Base-by-base conservation (phyloP, 2,888 invertebrate species). In the Eretmocerus hayati region DNA sequence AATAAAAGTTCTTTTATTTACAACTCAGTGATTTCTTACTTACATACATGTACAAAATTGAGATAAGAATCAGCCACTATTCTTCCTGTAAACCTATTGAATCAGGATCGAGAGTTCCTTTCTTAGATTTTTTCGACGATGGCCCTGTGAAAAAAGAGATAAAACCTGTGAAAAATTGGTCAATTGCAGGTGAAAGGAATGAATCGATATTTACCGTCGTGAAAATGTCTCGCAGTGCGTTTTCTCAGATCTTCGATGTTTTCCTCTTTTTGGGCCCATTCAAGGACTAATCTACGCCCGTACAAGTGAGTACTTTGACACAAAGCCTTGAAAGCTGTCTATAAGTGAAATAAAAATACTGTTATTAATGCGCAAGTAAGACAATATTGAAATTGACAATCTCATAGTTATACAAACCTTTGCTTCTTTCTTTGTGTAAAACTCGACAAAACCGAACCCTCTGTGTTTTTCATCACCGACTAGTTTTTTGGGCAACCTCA, bases 391-490 rank as follows among this genome's bases (percentile, higher is more conserved):
- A 26, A 11, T 48, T 18, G 4, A 21, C 15, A 33, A 15, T 37
- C n/a, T 43, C 21, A 36, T 42, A 37, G n/a, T n/a, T n/a, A n/a
- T 23, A 23, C 52, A 57, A 72, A 90, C 91, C 82, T 93, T 93
- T 1, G 99, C 96, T 72, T 95, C 93, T 56, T 85, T 82, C 66
- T 87, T 86, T 0, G 87, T 84, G 53, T 84, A 75, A 72, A 84
- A 99, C 69, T 99, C 97, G 4, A 99, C 87, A 70, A 99, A 99
- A 6, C 87, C 94, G 73, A 99, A 99, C 45, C 99, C 99, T 63
- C 96, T 80, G 72, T 97, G 96, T 57, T 83, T 80, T 48, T 85
- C 85, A 4, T 81, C 78, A 1, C 85, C 88, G 1, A 84, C 77
- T 66, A 91, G 75, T 75, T 96, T 99, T 67, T 87, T 88, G 0